A percentile compares a stretch with the other conserved stretches of the same genome.
Evolutionary conservation across 2,888 invertebrate genomes (phyloP).

Genomic region (Mystacides longicornis): DNA sequence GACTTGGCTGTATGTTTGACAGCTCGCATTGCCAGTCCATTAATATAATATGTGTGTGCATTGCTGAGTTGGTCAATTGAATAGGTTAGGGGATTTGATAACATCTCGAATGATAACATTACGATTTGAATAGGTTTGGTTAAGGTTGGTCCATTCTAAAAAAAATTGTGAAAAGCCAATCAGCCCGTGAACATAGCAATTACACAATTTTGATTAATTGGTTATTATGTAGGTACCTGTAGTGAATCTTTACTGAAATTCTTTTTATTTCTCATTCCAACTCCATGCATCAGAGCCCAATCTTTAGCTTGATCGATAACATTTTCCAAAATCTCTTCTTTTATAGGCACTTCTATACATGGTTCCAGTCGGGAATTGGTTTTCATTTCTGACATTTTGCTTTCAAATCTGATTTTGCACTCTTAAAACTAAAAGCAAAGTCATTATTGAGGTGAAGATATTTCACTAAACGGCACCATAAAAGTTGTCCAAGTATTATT

Average conservation of each 20-base stretch:
- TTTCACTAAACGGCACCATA: too few species aligned
- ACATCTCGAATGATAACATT: too few species aligned
- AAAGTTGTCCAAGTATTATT: too few species aligned
- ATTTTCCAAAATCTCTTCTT: slow-evolving; percentile 54
- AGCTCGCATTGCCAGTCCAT: too few species aligned
- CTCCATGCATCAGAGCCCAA: slow-evolving; percentile 80
- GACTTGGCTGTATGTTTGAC: too few species aligned
- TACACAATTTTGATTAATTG: not conserved
- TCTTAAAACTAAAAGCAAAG: too few species aligned
- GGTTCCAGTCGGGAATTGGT: slow-evolving; percentile 41
- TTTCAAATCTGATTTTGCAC: too few species aligned
- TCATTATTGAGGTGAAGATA: too few species aligned
- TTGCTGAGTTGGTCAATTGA: too few species aligned
- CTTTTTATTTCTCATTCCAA: slow-evolving; percentile 65
- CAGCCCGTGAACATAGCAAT: too few species aligned
- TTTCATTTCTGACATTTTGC: not conserved
- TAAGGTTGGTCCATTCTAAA: not conserved
- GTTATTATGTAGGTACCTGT: slow-evolving; percentile 37
- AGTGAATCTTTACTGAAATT: slow-evolving; percentile 61
- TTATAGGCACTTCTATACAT: slow-evolving; percentile 61
- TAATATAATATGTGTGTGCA: too few species aligned
- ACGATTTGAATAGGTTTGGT: not conserved
- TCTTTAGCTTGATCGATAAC: slow-evolving; percentile 70
- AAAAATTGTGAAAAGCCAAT: not conserved
- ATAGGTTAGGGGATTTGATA: too few species aligned